These are phyloP conservation scores for Gallinago undulata DNA, from an alignment of 2,113 vertebrate species.

Conservation along the genomic window DNA sequence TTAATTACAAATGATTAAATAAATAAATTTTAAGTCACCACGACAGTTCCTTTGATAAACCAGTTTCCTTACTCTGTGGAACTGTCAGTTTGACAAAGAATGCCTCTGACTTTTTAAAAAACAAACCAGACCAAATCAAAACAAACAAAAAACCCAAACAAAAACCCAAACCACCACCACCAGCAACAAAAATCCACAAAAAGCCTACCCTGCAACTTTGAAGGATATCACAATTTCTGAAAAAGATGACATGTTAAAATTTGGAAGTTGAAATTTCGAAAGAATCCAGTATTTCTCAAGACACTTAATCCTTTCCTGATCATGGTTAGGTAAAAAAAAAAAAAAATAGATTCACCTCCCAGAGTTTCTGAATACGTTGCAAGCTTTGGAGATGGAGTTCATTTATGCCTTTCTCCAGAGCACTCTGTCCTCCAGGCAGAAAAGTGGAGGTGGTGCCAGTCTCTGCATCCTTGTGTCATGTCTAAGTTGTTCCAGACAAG, in stretches of 20 bases:
- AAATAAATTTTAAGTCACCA: not conserved
- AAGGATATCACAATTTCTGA: not conserved
- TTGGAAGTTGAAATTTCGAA: not conserved
- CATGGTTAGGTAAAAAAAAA: not conserved
- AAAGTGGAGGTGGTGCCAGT: not conserved
- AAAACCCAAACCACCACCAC: too few species aligned
- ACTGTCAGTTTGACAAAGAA: not conserved
- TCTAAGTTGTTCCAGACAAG: not conserved
- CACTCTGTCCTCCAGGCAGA: not conserved
- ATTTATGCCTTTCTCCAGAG: not conserved
- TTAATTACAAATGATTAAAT: not conserved
- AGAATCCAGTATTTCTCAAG: not conserved
- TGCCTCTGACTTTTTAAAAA: not conserved
- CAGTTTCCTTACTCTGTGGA: not conserved
- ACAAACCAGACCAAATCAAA: too few species aligned
- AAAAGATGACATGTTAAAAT: not conserved
- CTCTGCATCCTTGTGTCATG: not conserved
- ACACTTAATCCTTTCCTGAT: not conserved
- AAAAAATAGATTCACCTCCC: not conserved
- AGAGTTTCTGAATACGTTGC: not conserved
- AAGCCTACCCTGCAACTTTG: not conserved
- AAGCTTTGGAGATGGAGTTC: not conserved
- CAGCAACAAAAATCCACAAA: too few species aligned
- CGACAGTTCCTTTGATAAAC: not conserved
- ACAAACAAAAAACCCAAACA: too few species aligned